phyloP scores from a whole-genome alignment of 2,888 invertebrate genomes.

The Fissipunctia ypsillon region DNA sequence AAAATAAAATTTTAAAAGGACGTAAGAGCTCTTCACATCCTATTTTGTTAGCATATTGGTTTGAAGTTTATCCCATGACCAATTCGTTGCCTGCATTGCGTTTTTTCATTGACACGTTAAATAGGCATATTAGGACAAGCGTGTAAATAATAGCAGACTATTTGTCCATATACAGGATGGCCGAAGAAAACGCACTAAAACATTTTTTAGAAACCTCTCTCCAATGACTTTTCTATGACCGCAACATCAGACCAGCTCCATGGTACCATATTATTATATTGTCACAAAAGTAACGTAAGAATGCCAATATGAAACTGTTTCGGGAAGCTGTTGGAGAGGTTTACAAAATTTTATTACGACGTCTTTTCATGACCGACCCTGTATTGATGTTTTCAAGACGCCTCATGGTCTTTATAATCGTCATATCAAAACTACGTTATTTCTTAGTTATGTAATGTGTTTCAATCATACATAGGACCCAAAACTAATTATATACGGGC shows the following conservation, averaged over 20 bases:
- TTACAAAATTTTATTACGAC: neutral
- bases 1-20: neutral
- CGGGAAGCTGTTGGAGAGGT: neutral
- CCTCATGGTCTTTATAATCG: neutral
- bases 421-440: neutral
- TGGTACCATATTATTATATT: neutral
- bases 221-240: neutral
- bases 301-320: neutral
- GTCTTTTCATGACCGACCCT: too few species aligned
- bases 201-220: neutral
- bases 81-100: too few species aligned
- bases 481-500: neutral
- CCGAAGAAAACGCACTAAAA: neutral
- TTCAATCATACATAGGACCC: neutral
- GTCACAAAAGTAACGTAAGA: neutral
- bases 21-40: neutral
- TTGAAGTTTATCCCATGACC: neutral
- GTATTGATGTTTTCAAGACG: neutral
- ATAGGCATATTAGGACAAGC: too few species aligned
- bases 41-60: neutral
- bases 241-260: neutral
- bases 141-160: too few species aligned
- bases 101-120: too few species aligned
- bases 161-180: too few species aligned
- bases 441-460: neutral